Percentiles rank a stretch among this genome's conserved stretches.
Conservation (phyloP, 2,888 invertebrate genomes). For the Acanthococcus lagerstroemiae region DNA sequence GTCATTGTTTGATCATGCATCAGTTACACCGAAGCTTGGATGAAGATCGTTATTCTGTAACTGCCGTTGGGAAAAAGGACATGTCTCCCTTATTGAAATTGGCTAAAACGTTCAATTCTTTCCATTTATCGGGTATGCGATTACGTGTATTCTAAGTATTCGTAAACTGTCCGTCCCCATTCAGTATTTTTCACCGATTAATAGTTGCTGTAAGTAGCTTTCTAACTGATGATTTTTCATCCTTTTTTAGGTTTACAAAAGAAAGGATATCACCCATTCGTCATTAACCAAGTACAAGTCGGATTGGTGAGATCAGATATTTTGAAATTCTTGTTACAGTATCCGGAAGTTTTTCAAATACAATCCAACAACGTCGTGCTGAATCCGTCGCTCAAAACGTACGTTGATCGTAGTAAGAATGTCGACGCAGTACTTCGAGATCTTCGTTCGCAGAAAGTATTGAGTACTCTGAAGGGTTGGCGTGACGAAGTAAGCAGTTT, state of each 20-base stretch:
- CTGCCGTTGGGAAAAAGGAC: slow-evolving; percentile 10
- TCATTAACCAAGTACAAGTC: slow-evolving; percentile 80
- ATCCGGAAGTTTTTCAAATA: slow-evolving; percentile 70
- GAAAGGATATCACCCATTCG: slow-evolving; percentile 73
- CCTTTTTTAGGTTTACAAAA: slow-evolving; percentile 56
- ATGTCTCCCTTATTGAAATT: slow-evolving; percentile 64
- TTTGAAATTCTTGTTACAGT: slow-evolving; percentile 64
- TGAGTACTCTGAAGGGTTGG: slow-evolving; percentile 81
- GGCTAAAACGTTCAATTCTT: slow-evolving; percentile 80
- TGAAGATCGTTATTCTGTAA: too few relatives aligned
- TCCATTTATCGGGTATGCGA: slow-evolving; percentile 69
- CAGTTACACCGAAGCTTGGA: too few relatives aligned
- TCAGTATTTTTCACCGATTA: background rate
- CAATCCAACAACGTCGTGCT: slow-evolving; percentile 64
- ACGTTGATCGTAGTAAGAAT: slow-evolving; percentile 65
- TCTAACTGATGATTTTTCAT: background rate
- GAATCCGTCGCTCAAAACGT: slow-evolving; percentile 78
- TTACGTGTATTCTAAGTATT: background rate
- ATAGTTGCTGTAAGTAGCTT: background rate
- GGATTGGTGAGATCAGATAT: slow-evolving; percentile 79
- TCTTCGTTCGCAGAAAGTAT: slow-evolving; percentile 62
- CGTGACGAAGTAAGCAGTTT: slow-evolving; percentile 76
- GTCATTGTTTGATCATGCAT: too few relatives aligned
- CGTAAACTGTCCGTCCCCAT: too few relatives aligned
- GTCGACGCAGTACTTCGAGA: slow-evolving; percentile 69